Evolutionary conservation across 1,140 invertebrate genomes (phyloP).

Genomic region (Ostrea denselamellosa): DNA sequence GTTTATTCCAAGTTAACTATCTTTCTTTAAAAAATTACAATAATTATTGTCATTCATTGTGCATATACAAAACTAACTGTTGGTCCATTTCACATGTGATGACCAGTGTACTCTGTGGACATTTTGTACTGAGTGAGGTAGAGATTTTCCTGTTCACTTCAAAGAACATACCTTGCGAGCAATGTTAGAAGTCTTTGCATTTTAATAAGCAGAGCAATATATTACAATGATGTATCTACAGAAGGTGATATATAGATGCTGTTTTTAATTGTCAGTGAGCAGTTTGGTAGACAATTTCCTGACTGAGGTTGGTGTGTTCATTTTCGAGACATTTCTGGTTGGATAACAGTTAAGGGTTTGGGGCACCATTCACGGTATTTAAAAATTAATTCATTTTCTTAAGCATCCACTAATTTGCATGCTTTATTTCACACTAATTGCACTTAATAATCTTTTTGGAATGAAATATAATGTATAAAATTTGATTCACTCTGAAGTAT

Average conservation of each 20-base stretch:
- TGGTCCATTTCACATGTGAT: not conserved
- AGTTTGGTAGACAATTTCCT: not conserved
- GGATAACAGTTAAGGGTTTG: not conserved
- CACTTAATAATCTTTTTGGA: too few relatives aligned
- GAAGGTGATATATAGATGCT: not conserved
- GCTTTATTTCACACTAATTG: too few relatives aligned
- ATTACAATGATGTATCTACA: constrained; percentile 6
- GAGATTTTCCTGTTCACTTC: not conserved
- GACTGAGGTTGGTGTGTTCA: not conserved
- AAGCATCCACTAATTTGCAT: too few relatives aligned
- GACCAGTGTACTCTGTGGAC: not conserved
- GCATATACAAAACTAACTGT: not conserved
- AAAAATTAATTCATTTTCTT: not conserved
- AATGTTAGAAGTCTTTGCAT: not conserved
- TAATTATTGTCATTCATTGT: not conserved
- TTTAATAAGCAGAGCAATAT: constrained; percentile 17
- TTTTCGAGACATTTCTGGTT: not conserved
- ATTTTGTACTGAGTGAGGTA: not conserved
- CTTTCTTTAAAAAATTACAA: not conserved
- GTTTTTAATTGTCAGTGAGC: not conserved
- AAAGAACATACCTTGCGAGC: not conserved
- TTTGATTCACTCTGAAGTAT: too few relatives aligned
- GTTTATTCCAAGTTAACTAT: not conserved
- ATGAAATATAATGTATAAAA: too few relatives aligned
- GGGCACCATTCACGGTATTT: not conserved